Evolutionary conservation across 2,113 vertebrate genomes (phyloP), one percentile per base, ranked within the genome.

Genomic region (Heterocephalus glaber): DNA sequence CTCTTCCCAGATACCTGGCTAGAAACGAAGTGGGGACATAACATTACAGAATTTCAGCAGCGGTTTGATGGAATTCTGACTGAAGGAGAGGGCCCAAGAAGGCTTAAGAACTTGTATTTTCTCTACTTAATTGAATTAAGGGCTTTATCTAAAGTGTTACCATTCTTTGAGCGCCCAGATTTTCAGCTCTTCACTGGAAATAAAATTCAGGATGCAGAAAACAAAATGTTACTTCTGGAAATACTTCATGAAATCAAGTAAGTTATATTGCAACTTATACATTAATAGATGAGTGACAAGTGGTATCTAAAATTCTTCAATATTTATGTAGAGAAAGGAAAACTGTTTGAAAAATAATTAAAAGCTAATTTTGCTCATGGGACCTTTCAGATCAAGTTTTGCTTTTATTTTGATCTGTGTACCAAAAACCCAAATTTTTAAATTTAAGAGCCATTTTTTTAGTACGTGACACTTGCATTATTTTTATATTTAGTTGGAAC

Each of bases 81-180:
- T 6, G 97, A 97, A 54, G 99, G 99, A 11, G 99, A 99, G 97
- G 99, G 99, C 0, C 99, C 99, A 47, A 98, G 99, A 93, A 98
- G 99, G 63, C 99, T 99, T 47, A 99, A 99, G 89, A 99, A 99
- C 95, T 98, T 99, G 3, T 99, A 99, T 97, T 99, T 99, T 80
- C 98, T 99, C 70, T 99, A 99, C 97, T 98, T 99, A 96, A 99
- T 99, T 0, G 99, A 99, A 98, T 98, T 99, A 95, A 98, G 99
- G 60, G 99, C 99, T 14, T 97, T 99, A 20, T 99, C 99, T 87
- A 99, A 99, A 97, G 98, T 98, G 44, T 97, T 99, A 95, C 99
- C 99, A 0, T 99, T 99, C 98, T 99, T 99, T 52, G 98, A 99
- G 97, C 99, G 98, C 28, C 97, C 98, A 0, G 97, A 97, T 47